These are phyloP conservation scores for Anser cygnoides DNA, from an alignment of 2,113 vertebrate genomes.

Conservation along the genomic window DNA sequence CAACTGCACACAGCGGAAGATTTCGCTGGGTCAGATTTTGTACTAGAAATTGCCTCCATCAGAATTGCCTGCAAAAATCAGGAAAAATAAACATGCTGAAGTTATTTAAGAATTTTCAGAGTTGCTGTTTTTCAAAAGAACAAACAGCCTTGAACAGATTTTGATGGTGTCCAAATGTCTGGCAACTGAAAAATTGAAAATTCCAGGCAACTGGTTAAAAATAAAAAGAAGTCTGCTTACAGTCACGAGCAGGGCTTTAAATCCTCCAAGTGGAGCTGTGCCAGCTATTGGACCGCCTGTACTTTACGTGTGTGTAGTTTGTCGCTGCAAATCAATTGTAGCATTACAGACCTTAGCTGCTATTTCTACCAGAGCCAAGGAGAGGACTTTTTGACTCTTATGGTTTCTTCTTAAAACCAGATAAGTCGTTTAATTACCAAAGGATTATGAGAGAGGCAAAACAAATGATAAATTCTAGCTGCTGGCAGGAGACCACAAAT, in stretches of 20 bases:
- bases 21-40: not conserved
- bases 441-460: not conserved
- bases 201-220: not conserved
- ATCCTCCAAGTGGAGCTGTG: not conserved
- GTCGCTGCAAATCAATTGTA: not conserved
- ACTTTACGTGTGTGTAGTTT: not conserved
- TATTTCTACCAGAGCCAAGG: not conserved
- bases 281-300: not conserved
- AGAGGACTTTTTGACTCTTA: not conserved
- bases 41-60: not conserved
- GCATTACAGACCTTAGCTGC: fast-evolving
- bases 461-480: not conserved
- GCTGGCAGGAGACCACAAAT: not conserved
- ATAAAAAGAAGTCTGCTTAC: not conserved
- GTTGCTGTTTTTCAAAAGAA: not conserved
- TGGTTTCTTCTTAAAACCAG: not conserved
- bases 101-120: not conserved
- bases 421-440: not conserved
- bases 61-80: not conserved
- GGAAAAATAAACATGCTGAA: fast-evolving
- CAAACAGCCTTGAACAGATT: not conserved
- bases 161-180: not conserved
- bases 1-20: not conserved
- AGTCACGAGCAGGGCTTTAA: not conserved
- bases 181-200: not conserved